Base-by-base conservation (phyloP, 2,113 vertebrate genomes). In the Sylvia atricapilla region DNA sequence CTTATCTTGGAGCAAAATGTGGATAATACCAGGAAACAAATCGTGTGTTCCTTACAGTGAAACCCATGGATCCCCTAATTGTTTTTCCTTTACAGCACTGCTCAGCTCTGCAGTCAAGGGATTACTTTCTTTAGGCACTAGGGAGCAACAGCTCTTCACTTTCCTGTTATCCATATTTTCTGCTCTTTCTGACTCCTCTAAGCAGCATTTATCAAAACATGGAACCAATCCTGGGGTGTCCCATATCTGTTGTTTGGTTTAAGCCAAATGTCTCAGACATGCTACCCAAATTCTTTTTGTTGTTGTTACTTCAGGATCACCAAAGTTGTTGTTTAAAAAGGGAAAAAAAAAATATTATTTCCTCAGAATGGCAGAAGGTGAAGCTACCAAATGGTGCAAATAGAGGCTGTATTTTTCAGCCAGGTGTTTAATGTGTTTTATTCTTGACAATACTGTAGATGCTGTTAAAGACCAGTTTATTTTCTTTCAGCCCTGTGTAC, bases 91-190 rank as follows among this genome's bases (percentile, higher is more conserved):
- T 58, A 10, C 17, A 37, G 28, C 60, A 47, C 44, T 10, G 25
- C 35, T 79, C 35, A 64, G 19, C 22, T 73, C 49, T 44, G 31
- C 60, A 68, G 62, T 25, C 49, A 68, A 73, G 73, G 75, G 78
- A 66, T 84, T 85, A 33, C 85, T 68, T 37, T 49, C 83, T 94
- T 63, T 30, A 90, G 56, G 76, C 83, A 92, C 90, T 92, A 89
- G 85, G 58, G 94, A 94, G 80, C 88, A 96, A 91, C 64, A 92
- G 67, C 53, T 94, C 91, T 95, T 94, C 74, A 75, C 58, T 90
- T 27, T 85, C 62, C 31, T 73, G 2, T 72, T 90, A 78, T 15
- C 39, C 2, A 0, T 43, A 20, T 90, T 81, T 90, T 52, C 44
- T 66, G 7, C 53, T 87, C 81, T 68, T 73, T 66, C 49, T 84